Base-by-base conservation (phyloP, 2,797 vertebrate genomes). In the Tachyglossus aculeatus region DNA sequence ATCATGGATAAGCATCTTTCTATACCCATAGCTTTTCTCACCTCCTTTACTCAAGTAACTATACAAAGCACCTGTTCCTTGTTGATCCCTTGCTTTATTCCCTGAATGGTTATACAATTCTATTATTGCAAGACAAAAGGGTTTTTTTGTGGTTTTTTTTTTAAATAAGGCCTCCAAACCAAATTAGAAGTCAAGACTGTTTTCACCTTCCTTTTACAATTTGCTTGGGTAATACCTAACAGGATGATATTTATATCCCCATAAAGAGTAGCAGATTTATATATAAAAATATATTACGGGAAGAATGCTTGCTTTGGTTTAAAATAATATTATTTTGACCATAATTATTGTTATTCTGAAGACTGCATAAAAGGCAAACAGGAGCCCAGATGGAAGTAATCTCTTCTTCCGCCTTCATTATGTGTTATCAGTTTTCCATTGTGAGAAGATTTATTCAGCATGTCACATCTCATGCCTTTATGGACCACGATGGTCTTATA, bases 141-240 rank as follows among this genome's bases (percentile, higher is more conserved):
- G n/a, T n/a, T n/a, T n/a, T n/a, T n/a, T n/a, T n/a, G n/a, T n/a
- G n/a, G n/a, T n/a, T n/a, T n/a, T n/a, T n/a, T n/a, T n/a, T n/a
- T n/a, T n/a, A n/a, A n/a, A 24, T 19, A 48, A 34, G 67, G 22
- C 45, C 51, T 52, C 29, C 57, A n/a, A 67, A 81, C 60, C 24
- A 6, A 27, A 18, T 29, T 1, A 18, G n/a, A 68, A 18, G 14
- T 37, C 25, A 62, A 9, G 39, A 16, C 51, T 18, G 21, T 25
- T 25, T 22, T 24, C 6, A 4, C 22, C 22, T 43, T 52, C 5
- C 5, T 58, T 19, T 34, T 29, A 13, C 9, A 52, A 7, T 69
- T 71, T 68, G 24, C 65, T 79, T 58, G 56, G 21, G 38, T 59
- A 34, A 29, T 53, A 73, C 56, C 32, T 60, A 55, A 21, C 36